Evolutionary conservation across 2,797 vertebrate genomes (phyloP).

Genomic region (Falco biarmicus): DNA sequence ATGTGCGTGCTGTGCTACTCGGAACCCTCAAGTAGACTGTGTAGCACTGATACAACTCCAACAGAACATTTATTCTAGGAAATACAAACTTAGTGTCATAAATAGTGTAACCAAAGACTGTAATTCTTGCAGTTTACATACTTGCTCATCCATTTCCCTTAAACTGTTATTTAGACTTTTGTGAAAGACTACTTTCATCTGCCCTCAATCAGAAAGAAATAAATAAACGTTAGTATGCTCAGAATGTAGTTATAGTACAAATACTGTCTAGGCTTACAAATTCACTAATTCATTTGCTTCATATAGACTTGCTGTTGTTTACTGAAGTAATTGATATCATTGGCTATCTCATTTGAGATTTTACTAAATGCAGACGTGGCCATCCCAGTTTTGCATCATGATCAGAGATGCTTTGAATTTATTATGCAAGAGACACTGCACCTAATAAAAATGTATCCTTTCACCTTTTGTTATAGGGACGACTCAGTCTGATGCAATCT

Average conservation of each 20-base stretch:
- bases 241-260: constrained; percentile 6
- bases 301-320: background rate
- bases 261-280: constrained; percentile 36
- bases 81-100: background rate
- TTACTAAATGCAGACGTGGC: background rate
- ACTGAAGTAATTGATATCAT: background rate
- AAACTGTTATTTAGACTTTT: background rate
- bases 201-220: constrained; percentile 30
- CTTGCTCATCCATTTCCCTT: background rate
- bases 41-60: background rate
- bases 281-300: constrained; percentile 31
- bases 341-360: background rate
- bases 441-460: constrained; percentile 8
- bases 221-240: constrained; percentile 20
- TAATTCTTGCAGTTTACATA: constrained; percentile 13
- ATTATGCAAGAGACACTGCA: background rate
- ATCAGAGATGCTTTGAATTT: background rate
- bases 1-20: accelerated
- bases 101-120: background rate
- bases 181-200: constrained; percentile 29
- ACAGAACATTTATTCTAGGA: background rate
- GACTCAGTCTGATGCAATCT: background rate
- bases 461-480: background rate
- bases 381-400: background rate
- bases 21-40: background rate